phyloP scores from a whole-genome alignment of 2,888 invertebrate species.

The Hybos culiciformis region DNA sequence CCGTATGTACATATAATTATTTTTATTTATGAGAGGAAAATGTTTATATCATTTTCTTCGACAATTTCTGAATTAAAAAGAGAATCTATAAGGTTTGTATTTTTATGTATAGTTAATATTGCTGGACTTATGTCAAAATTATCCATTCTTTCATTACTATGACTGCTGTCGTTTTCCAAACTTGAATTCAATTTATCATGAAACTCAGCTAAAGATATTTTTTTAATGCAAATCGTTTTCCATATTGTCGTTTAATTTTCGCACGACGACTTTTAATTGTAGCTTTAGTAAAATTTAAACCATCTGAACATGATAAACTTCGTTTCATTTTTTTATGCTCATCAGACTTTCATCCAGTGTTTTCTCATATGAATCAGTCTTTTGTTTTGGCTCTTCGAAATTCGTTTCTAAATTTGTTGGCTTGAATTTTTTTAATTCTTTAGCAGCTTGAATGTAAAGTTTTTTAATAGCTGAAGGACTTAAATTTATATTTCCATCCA shows the following conservation, averaged over 20 bases:
- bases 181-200: constrained; percentile 27
- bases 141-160: too few relatives aligned
- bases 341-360: constrained; percentile 18
- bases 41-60: too few relatives aligned
- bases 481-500: not conserved
- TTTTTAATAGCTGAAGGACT: constrained; percentile 21
- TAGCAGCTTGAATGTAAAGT: constrained; percentile 22
- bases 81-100: too few relatives aligned
- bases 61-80: too few relatives aligned
- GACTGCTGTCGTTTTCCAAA: too few relatives aligned
- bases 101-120: too few relatives aligned
- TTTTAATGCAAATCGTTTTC: constrained; percentile 23
- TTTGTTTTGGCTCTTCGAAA: constrained; percentile 24
- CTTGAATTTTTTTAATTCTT: constrained; percentile 26
- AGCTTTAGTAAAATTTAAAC: constrained; percentile 25
- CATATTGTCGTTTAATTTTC: constrained; percentile 29
- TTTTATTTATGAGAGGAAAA: too few relatives aligned
- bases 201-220: constrained; percentile 28
- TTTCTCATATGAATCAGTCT: too few relatives aligned
- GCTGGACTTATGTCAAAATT: too few relatives aligned
- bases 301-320: constrained; percentile 26
- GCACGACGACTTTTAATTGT: constrained; percentile 26
- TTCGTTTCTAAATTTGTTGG: constrained; percentile 29
- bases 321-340: constrained; percentile 27
- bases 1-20: too few relatives aligned